These are phyloP conservation scores for Pseudorhiza aurosa DNA, from an alignment of 30 jellyfish, hydroid and myxozoan genomes.

Conservation along the genomic window DNA sequence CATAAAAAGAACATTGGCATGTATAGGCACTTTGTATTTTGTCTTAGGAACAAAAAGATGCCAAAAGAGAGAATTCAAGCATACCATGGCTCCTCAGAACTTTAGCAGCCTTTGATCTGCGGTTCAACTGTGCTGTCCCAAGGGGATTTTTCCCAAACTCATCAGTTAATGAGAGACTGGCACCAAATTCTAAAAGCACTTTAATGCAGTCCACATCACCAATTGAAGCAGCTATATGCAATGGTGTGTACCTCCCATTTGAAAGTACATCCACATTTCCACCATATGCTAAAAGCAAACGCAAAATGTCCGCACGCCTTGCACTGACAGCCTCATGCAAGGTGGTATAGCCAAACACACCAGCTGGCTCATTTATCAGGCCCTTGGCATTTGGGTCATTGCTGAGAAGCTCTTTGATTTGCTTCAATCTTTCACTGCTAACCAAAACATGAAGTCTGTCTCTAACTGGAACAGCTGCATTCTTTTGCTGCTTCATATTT, in stretches of 20 bases:
- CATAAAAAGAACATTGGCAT: too few relatives aligned
- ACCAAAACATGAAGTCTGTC: conserved; percentile 72
- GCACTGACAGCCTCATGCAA: conserved; percentile 92
- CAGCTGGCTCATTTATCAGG: conserved; percentile 81
- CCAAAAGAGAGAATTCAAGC: too few relatives aligned
- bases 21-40: too few relatives aligned
- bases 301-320: conserved; percentile 64
- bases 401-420: conserved; percentile 54
- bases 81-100: conserved; percentile 74
- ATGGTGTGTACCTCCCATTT: conserved; percentile 88
- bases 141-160: conserved; percentile 91
- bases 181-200: conserved; percentile 72
- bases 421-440: conserved; percentile 65
- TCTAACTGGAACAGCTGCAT: conserved; percentile 35
- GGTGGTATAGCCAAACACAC: conserved; percentile 94
- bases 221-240: conserved; percentile 95
- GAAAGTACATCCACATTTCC: conserved; percentile 86
- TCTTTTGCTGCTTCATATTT: neutral
- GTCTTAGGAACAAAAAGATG: too few relatives aligned
- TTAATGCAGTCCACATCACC: conserved; percentile 82
- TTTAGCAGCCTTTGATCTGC: conserved; percentile 72
- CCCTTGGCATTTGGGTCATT: conserved; percentile 46
- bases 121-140: conserved; percentile 81
- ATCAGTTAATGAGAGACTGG: conserved; percentile 63
- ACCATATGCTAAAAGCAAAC: conserved; percentile 78